Evolutionary conservation across 2,797 vertebrate species (phyloP).

Genomic region (Darevskia nairensis): DNA sequence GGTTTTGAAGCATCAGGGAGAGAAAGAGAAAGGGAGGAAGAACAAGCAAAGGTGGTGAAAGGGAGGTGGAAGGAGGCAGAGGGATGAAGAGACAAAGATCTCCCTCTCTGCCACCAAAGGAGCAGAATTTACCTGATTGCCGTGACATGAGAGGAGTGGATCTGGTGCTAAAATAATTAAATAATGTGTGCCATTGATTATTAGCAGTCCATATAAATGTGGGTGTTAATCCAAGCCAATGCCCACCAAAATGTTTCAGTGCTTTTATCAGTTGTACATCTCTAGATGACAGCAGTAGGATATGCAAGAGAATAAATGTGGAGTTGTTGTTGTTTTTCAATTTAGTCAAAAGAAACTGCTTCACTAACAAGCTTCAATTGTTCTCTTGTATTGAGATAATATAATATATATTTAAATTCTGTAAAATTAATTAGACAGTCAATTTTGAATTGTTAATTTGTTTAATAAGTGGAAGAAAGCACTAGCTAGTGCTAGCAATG

Average conservation of each 20-base stretch:
- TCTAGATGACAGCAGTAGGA: background rate
- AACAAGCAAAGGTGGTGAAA: background rate
- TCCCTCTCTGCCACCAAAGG: background rate
- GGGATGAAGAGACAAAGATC: background rate
- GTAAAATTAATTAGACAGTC: constrained; percentile 13
- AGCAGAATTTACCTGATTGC: background rate
- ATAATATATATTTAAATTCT: constrained; percentile 31
- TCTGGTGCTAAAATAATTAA: background rate
- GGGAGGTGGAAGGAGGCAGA: too few species aligned
- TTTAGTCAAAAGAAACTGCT: background rate
- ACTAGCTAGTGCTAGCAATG: background rate
- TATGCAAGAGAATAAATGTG: background rate
- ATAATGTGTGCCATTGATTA: background rate
- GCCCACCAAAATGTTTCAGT: background rate
- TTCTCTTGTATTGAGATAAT: constrained; percentile 4
- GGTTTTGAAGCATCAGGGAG: background rate
- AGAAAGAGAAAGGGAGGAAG: background rate
- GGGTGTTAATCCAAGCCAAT: constrained; percentile 10
- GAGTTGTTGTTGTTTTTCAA: background rate
- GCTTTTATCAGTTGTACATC: background rate
- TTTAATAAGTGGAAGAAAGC: background rate
- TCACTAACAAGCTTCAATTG: constrained; percentile 4
- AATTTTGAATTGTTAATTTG: constrained; percentile 3
- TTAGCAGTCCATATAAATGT: background rate
- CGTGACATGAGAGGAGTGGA: background rate